Conservation (phyloP, 2,797 vertebrate species). For the Sandelia bainsii region DNA sequence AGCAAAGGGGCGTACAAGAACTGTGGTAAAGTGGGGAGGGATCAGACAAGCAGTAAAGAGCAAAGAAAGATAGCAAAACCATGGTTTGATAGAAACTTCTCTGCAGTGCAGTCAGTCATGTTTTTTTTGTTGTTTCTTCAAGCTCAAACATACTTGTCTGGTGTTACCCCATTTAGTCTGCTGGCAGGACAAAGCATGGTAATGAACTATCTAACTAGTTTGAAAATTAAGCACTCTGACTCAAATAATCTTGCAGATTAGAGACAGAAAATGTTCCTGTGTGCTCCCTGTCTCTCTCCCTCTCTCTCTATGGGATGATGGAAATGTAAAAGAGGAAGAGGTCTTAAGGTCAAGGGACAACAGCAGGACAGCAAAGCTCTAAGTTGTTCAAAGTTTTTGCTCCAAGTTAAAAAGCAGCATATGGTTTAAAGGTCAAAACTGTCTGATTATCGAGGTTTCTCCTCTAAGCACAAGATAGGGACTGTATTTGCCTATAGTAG, state of each 20-base stretch:
- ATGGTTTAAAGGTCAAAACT: neutral
- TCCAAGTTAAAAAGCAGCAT: neutral
- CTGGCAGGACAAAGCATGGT: constrained; percentile 21
- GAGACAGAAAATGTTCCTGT: constrained; percentile 10
- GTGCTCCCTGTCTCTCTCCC: neutral
- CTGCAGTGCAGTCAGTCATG: neutral
- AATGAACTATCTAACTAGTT: constrained; percentile 24
- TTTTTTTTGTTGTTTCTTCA: neutral
- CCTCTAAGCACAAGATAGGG: neutral
- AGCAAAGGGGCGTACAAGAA: constrained; percentile 42
- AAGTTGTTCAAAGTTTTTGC: neutral
- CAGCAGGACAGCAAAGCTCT: constrained; percentile 1
- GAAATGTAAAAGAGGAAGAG: constrained; percentile 6
- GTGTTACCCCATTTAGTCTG: too few species aligned
- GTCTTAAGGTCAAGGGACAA: neutral
- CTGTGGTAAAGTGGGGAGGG: constrained; percentile 50
- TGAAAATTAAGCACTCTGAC: constrained; percentile 12
- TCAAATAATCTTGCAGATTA: constrained; percentile 21
- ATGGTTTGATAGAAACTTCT: constrained; percentile 45
- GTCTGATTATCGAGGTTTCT: constrained; percentile 16
- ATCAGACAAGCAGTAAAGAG: constrained; percentile 23
- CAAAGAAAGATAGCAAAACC: constrained; percentile 7
- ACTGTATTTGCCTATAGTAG: constrained; percentile 3
- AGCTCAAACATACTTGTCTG: constrained; percentile 4
- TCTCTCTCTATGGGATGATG: constrained; percentile 5